Base-by-base conservation (phyloP, 2,888 invertebrate genomes). In the Tubulanus polymorphus region DNA sequence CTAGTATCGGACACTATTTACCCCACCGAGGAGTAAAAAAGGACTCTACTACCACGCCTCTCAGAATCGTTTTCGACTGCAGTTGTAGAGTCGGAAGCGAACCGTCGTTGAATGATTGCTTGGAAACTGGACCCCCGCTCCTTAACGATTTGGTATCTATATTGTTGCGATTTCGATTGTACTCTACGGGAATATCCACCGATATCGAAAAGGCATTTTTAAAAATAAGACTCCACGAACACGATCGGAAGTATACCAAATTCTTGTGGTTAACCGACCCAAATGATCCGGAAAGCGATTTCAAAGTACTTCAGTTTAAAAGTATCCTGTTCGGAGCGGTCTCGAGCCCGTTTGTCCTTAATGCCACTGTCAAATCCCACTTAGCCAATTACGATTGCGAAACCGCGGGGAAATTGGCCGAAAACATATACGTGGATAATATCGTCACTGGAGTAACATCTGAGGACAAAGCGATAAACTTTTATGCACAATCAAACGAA, bases 121-220 rank as follows among this genome's bases (percentile, higher is more conserved):
- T 58, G 5, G 49, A 49, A 37, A 26, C 50, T 29, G 54, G 56
- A 5, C 60, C 56, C 18, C 47, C 52, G n/a, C 48, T 50, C 48
- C 35, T 53, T n/a, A 46, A 55, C 18, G 48, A 58, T n/a, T 27
- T 61, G 3, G 48, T 53, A 5, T n/a, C 41, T 8, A 27, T 59
- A 10, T 29, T 55, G 2, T 47, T 55, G 18, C 15, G 50, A 37
- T 27, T 37, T 27, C 28, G 55, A 2, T 12, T 47, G 12, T 20
- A 55, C 29, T 25, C 25, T 5, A 29, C 46, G 3, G 58, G 49
- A 12, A 20, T 60, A 3, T 47, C 55, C 2, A 45, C 54, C 3
- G 60, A 60, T 29, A 61, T 56, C 25, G 56, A 61, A 30, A 61
- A 58, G 27, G 56, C 54, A 1, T 58, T 56, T 18, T 28, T 58